These are phyloP conservation scores for Strigamia maritima DNA, from an alignment of 2,888 invertebrate genomes.

Conservation along the genomic window DNA sequence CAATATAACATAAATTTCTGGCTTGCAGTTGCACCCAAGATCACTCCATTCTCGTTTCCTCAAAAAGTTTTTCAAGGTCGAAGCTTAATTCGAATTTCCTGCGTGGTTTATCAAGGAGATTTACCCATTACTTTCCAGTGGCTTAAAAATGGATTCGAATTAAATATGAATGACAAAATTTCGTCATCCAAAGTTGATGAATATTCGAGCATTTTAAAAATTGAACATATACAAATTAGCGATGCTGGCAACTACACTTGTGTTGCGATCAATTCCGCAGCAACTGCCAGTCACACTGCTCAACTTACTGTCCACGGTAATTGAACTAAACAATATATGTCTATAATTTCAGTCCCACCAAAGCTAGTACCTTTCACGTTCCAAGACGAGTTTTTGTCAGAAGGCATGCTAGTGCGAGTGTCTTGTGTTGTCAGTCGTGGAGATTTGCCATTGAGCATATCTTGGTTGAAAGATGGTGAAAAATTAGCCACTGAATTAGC, in stretches of 20 bases:
- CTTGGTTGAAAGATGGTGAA: constrained; percentile 40
- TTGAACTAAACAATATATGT: background rate
- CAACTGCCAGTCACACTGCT: constrained; percentile 37
- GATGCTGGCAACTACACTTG: constrained; percentile 43
- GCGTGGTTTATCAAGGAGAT: constrained; percentile 7
- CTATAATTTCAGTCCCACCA: constrained; percentile 39
- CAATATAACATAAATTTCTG: background rate
- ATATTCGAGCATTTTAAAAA: constrained; percentile 43
- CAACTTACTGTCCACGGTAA: constrained; percentile 34
- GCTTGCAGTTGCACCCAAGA: constrained; percentile 23
- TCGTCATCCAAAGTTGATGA: constrained; percentile 37
- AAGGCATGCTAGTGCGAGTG: constrained; percentile 40
- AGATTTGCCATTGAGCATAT: constrained; percentile 39
- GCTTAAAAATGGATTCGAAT: background rate
- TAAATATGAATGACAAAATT: background rate
- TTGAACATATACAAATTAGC: constrained; percentile 43
- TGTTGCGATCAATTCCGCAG: constrained; percentile 40
- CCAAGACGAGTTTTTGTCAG: constrained; percentile 37
- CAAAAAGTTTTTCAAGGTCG: background rate
- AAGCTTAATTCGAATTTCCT: background rate
- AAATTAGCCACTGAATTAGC: constrained; percentile 28
- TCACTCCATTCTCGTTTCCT: constrained; percentile 24
- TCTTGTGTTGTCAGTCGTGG: constrained; percentile 41
- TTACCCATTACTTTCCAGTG: background rate
- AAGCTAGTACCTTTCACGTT: constrained; percentile 40